Conservation (phyloP, 2,888 invertebrate species). For the Orthosia gracilis region DNA sequence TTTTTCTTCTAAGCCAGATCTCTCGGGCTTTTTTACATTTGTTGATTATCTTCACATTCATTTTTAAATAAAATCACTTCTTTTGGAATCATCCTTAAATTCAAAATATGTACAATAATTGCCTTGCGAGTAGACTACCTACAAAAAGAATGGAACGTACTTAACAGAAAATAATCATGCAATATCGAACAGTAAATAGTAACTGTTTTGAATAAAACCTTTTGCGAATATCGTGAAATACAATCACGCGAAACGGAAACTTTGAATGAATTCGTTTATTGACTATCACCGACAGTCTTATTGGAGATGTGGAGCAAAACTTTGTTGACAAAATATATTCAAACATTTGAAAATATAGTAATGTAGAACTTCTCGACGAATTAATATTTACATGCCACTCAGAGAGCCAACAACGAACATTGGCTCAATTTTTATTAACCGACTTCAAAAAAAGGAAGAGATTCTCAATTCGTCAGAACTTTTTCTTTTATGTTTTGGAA, state of each 20-base stretch:
- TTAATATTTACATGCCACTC: background rate
- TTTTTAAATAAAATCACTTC: too few species aligned
- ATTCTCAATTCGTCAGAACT: too few species aligned
- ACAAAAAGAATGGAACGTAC: constrained; percentile 10
- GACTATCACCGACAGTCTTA: constrained; percentile 14
- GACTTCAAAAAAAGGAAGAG: too few species aligned
- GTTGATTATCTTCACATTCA: too few species aligned
- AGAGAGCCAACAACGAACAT: background rate
- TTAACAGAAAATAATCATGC: constrained; percentile 50
- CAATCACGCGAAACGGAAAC: constrained; percentile 33
- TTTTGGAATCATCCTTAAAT: background rate
- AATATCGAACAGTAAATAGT: constrained; percentile 31
- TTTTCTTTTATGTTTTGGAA: too few species aligned
- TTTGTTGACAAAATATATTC: background rate
- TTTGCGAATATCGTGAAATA: constrained; percentile 39
- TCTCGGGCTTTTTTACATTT: too few species aligned
- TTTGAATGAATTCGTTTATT: constrained; percentile 43
- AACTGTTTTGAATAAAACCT: constrained; percentile 46
- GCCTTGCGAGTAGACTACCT: background rate
- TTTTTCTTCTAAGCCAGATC: too few species aligned
- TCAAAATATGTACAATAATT: constrained; percentile 16
- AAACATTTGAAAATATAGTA: background rate
- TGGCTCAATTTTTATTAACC: background rate
- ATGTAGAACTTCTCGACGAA: background rate
- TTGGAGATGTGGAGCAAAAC: background rate